Evolutionary conservation across 2,113 vertebrate genomes (phyloP).

Genomic region (Neomonachus schauinslandi): DNA sequence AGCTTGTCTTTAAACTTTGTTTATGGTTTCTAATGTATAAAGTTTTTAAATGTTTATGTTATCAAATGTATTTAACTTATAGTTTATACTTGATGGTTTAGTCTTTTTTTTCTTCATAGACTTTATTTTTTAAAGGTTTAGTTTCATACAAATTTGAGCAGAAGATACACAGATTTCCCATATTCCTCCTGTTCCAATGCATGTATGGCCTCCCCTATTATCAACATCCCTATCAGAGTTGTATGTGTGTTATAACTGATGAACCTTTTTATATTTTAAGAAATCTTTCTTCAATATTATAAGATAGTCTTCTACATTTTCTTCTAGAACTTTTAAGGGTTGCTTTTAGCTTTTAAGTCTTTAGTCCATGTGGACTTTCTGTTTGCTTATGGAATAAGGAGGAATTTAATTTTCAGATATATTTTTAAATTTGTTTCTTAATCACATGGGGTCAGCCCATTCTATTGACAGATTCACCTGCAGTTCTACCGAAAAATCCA

Average conservation of each 20-base stretch:
- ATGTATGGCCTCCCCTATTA: background rate
- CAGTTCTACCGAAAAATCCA: background rate
- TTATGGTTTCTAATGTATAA: background rate
- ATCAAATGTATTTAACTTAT: background rate
- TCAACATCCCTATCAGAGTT: background rate
- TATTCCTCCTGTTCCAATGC: too few relatives aligned
- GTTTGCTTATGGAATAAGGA: background rate
- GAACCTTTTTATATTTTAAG: background rate
- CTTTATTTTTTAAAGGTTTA: conserved; percentile 22
- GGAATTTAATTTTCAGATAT: background rate
- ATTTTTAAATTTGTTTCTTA: background rate
- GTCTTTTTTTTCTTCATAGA: background rate
- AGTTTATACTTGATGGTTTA: background rate
- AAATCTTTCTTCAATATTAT: background rate
- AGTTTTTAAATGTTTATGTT: conserved; percentile 9
- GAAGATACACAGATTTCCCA: background rate
- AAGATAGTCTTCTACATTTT: background rate
- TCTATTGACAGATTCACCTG: background rate
- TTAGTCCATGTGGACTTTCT: background rate
- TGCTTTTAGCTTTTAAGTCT: conserved; percentile 9
- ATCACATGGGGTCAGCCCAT: background rate
- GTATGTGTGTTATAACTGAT: background rate
- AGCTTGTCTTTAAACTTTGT: conserved; percentile 43
- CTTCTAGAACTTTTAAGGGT: background rate
- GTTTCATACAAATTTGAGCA: background rate